Conservation (phyloP, 2,113 vertebrate genomes). For the Corythornis madagascariensis region DNA sequence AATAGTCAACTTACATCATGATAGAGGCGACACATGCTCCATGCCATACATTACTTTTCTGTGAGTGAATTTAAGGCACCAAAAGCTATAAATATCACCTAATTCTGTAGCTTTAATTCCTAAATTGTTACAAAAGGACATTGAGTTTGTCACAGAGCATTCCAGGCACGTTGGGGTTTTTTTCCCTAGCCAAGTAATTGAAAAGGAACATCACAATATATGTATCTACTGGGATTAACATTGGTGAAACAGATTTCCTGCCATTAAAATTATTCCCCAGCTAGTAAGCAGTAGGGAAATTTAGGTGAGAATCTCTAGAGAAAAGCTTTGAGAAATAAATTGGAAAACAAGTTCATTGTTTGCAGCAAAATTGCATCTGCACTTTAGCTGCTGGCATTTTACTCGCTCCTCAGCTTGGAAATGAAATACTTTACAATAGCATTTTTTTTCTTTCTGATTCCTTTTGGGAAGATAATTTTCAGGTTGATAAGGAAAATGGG, state of each 20-base stretch:
- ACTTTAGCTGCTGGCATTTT: neutral
- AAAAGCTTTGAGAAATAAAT: slow-evolving; percentile 12
- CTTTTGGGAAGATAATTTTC: neutral
- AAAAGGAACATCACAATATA: neutral
- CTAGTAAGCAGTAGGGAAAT: neutral
- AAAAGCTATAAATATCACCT: neutral
- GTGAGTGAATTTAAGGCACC: neutral
- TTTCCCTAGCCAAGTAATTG: neutral
- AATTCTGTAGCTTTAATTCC: neutral
- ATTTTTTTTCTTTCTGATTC: neutral
- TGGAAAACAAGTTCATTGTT: slow-evolving; percentile 15
- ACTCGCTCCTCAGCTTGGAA: neutral
- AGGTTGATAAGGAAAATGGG: neutral
- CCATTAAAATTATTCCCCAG: neutral
- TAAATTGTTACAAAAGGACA: neutral
- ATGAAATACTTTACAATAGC: neutral
- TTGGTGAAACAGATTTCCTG: slow-evolving; percentile 27
- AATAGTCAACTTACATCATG: neutral
- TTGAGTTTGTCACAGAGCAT: neutral
- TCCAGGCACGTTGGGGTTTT: neutral
- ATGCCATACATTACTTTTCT: neutral
- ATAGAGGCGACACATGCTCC: neutral
- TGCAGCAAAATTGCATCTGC: neutral
- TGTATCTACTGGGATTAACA: neutral
- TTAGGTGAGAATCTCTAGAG: neutral